Evolutionary conservation across 2,113 vertebrate genomes (phyloP).

Genomic region (Sigmodon hispidus): DNA sequence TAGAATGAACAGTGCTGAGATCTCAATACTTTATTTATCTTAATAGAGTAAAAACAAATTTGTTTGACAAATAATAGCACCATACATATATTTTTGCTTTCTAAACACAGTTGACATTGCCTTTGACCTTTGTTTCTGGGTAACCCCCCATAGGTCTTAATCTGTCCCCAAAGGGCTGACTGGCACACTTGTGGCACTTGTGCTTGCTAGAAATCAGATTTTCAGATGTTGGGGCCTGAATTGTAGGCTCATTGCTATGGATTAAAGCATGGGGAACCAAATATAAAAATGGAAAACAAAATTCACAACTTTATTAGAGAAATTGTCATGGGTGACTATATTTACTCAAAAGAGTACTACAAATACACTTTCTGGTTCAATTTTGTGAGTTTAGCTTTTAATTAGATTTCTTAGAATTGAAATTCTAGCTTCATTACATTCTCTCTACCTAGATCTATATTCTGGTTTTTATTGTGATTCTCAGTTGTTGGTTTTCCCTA

Average conservation of each 20-base stretch:
- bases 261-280: not conserved
- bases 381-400: not conserved
- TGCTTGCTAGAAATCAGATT: not conserved
- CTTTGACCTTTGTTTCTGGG: not conserved
- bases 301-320: not conserved
- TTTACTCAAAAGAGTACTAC: not conserved
- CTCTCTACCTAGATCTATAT: not conserved
- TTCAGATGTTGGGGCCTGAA: not conserved
- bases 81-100: not conserved
- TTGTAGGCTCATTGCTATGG: not conserved
- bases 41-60: not conserved
- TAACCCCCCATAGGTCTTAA: not conserved
- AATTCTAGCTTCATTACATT: conserved; percentile 17
- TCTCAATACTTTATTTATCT: too few relatives aligned
- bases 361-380: not conserved
- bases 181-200: not conserved
- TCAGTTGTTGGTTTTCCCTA: not conserved
- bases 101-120: not conserved
- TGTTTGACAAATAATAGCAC: not conserved
- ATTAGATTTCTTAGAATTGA: not conserved
- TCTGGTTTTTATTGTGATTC: not conserved
- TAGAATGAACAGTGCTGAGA: too few relatives aligned
- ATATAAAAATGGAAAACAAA: not conserved
- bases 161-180: not conserved
- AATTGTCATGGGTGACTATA: not conserved